phyloP scores from a whole-genome alignment of 1,140 invertebrate genomes.

The Heterodera schachtii region DNA sequence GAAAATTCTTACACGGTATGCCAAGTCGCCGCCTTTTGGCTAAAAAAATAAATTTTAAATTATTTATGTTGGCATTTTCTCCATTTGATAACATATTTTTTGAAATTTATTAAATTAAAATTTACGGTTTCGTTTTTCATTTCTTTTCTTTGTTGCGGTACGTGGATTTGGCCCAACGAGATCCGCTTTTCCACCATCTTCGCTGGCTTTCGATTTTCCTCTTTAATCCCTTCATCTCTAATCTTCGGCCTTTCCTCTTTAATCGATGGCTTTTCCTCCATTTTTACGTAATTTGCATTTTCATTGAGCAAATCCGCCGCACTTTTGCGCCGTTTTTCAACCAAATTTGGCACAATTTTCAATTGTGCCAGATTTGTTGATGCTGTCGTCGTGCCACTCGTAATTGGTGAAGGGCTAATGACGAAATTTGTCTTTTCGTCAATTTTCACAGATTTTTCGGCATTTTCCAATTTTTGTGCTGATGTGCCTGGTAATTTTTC shows the following conservation, averaged over 20 bases:
- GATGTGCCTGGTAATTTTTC: neutral
- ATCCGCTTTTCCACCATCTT: constrained; percentile 11
- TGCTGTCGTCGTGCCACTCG: neutral
- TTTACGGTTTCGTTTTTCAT: neutral
- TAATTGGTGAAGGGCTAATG: no score
- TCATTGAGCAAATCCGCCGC: neutral
- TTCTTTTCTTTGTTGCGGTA: constrained; percentile 8
- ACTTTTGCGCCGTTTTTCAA: neutral
- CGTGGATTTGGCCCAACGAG: constrained; percentile 15
- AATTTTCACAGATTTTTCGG: neutral
- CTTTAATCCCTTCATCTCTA: no score
- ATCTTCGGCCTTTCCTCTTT: neutral
- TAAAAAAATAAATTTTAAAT: neutral
- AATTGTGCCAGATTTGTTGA: neutral
- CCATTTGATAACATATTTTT: neutral
- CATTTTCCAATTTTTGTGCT: neutral
- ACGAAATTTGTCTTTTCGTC: neutral
- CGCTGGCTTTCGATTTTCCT: neutral
- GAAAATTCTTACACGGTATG: constrained; percentile 12
- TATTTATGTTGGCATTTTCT: neutral
- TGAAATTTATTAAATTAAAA: neutral
- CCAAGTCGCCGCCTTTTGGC: constrained; percentile 28
- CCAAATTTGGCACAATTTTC: neutral
- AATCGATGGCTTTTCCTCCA: neutral
- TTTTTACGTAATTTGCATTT: neutral